Percentiles rank a stretch among this genome's conserved stretches.
phyloP scores from a whole-genome alignment of 2,113 vertebrate species.

The Poecile atricapillus region DNA sequence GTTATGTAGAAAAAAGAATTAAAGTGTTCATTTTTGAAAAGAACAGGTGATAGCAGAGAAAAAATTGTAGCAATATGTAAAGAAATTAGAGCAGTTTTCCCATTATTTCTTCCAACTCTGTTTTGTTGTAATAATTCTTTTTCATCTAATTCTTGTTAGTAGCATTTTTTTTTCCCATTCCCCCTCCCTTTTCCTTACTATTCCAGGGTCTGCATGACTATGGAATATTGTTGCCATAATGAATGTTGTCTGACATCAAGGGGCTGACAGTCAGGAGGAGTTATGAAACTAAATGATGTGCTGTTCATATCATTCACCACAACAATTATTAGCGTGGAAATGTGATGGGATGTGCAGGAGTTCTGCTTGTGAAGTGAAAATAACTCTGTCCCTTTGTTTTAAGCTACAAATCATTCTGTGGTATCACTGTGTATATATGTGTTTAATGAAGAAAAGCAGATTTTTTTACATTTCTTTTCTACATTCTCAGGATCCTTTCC shows the following conservation, averaged over 20 bases:
- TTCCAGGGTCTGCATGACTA: background rate
- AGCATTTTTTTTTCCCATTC: accelerated
- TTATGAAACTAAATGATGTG: background rate
- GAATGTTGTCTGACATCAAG: background rate
- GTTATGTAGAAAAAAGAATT: background rate
- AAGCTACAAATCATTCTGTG: background rate
- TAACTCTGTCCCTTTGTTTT: background rate
- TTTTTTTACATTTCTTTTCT: background rate
- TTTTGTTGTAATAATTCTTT: background rate
- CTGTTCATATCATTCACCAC: background rate
- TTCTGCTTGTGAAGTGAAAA: background rate
- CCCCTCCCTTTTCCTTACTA: background rate
- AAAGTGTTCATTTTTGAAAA: background rate
- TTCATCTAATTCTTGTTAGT: background rate
- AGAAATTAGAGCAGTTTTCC: background rate
- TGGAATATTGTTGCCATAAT: background rate
- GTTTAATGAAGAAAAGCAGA: background rate
- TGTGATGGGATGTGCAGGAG: background rate
- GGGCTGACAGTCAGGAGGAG: background rate
- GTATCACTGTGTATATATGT: accelerated
- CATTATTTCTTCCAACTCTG: background rate
- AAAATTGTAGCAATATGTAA: background rate
- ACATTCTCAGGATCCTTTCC: background rate
- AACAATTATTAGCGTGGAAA: background rate
- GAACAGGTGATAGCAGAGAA: background rate